Evolutionary conservation across 2,888 invertebrate genomes (phyloP).

Genomic region (Meteorus cinctellus): DNA sequence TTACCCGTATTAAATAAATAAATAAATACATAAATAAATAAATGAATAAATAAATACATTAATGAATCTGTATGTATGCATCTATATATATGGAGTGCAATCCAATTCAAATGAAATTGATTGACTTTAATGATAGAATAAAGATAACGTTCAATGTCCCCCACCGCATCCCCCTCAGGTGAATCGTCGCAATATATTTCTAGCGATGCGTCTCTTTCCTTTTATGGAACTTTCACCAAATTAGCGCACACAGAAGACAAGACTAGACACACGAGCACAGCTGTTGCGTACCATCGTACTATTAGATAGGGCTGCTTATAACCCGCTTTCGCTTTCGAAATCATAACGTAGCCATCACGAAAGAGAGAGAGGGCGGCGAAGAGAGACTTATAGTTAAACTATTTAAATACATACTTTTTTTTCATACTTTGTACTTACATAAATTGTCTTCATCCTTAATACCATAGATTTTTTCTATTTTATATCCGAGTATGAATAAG

Average conservation of each 20-base stretch:
- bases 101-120: background rate
- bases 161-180: background rate
- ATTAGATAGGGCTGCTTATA: conserved; percentile 54
- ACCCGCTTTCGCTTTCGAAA: conserved; percentile 54
- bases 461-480: background rate
- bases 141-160: background rate
- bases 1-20: background rate
- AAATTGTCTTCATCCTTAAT: background rate
- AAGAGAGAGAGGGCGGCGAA: background rate
- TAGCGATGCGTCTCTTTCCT: conserved; percentile 16
- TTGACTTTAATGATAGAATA: background rate
- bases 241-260: conserved; percentile 41
- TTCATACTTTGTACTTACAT: conserved; percentile 16
- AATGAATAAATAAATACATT: background rate
- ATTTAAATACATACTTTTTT: conserved; percentile 12
- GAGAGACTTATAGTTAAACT: background rate
- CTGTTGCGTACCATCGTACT: conserved; percentile 44
- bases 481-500: background rate
- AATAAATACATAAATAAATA: conserved; percentile 13
- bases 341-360: conserved; percentile 41
- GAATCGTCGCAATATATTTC: conserved; percentile 15
- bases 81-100: background rate
- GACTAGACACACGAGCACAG: conserved; percentile 34
- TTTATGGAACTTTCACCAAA: conserved; percentile 49
- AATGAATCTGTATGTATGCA: no score